Base-by-base conservation (phyloP, 2,113 vertebrate genomes). In the Plotosus lineatus region DNA sequence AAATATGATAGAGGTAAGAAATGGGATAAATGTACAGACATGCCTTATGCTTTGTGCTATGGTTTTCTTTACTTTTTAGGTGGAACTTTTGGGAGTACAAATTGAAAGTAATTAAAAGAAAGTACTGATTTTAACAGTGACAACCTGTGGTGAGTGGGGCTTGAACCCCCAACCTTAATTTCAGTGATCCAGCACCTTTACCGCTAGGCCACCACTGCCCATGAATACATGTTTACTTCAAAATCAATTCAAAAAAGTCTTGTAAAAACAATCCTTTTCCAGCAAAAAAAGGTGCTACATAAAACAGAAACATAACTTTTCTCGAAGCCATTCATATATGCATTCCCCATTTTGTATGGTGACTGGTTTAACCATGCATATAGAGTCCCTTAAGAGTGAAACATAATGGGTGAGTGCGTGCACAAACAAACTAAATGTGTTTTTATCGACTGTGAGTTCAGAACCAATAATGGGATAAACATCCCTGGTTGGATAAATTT, bases 1-100 rank as follows among this genome's bases (percentile, higher is more conserved):
- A 93, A 91, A 86, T 86, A 94, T 81, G 83, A 91, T 19, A 88
- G 90, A 61, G 90, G 69, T 73, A 73, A 73, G 69, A 26, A 23
- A 6, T 48, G 46, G 33, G 8, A 31, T 51, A 1, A 73, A 23
- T 21, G 9, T 1, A 50, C 4, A 48, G 2, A 61, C 40, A 21
- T 53, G 1, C 26, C 12, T 66, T 48, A 12, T 71, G 42, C 14
- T 71, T 6, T 42, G 21, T 68, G 3, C 38, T 48, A 17, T 7
- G 6, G 15, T 48, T 71, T 38, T 44, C 23, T 44, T 44, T 69
- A 3, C 40, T n/a, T 6, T 44, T 10, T 6, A 1, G n/a, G 12
- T 26, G 28, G 15, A 65, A 15, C 21, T 26, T 40, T 60, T 3
- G 15, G 15, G 46, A 65, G 8, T 50, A 19, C 33, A 28, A 56